A percentile compares a stretch with the other conserved stretches of the same genome.
These are phyloP conservation scores for Campylomormyrus tamandua DNA, from an alignment of 2,113 vertebrate genomes.

Conservation along the genomic window DNA sequence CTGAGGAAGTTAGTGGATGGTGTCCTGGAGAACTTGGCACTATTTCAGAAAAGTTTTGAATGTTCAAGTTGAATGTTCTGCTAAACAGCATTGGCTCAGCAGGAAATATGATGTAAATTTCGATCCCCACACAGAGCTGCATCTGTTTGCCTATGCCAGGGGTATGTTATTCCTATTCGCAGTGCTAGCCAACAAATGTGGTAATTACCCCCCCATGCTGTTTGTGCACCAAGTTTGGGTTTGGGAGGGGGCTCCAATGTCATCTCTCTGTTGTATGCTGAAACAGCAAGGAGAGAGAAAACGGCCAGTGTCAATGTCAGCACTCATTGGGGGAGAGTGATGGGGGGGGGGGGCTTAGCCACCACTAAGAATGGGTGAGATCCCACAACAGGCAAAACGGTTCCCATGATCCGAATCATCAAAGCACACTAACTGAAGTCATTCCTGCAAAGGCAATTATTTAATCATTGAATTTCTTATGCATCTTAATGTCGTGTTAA, in stretches of 20 bases:
- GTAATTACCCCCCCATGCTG: slow-evolving; percentile 15
- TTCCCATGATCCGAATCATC: not conserved
- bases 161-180: slow-evolving; percentile 3
- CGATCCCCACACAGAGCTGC: not conserved
- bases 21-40: not conserved
- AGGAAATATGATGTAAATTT: slow-evolving; percentile 5
- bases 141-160: not conserved
- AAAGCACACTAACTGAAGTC: not conserved
- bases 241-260: not conserved
- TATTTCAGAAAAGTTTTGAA: not conserved
- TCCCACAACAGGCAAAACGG: not conserved
- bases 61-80: slow-evolving; percentile 10
- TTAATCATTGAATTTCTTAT: slow-evolving; percentile 8
- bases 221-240: not conserved
- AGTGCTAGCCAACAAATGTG: slow-evolving; percentile 6
- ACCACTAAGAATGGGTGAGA: not conserved
- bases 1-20: not conserved
- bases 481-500: not conserved
- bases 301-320: not conserved
- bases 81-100: not conserved
- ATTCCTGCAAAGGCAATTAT: not conserved
- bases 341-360: not conserved
- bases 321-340: not conserved
- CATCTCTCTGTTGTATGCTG: not conserved
- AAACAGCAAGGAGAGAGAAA: not conserved